Conservation (phyloP, 2,113 vertebrate genomes). For the Peromyscus leucopus region DNA sequence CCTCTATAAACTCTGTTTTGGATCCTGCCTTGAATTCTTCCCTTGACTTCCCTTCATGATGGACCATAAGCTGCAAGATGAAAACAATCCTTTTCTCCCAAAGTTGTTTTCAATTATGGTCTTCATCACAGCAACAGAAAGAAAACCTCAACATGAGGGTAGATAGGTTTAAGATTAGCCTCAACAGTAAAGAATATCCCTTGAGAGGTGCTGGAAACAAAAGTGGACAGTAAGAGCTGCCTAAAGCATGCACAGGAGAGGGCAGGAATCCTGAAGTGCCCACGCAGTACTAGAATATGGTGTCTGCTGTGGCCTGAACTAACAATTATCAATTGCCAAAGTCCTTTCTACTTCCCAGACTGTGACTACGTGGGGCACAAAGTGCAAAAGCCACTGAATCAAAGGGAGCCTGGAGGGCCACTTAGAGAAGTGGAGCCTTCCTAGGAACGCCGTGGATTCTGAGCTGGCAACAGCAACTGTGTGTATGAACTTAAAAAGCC, state of each 20-base stretch:
- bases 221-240: accelerated
- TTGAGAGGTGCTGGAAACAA: background rate
- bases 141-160: background rate
- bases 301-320: background rate
- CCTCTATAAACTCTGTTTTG: background rate
- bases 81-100: background rate
- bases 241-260: background rate
- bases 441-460: background rate
- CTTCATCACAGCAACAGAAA: background rate
- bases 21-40: background rate
- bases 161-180: background rate
- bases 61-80: background rate
- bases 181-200: background rate
- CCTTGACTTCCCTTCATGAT: background rate
- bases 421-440: background rate
- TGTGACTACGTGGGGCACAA: background rate
- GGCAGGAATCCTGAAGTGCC: background rate
- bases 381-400: background rate
- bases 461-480: background rate
- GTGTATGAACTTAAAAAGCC: background rate
- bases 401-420: accelerated
- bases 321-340: background rate
- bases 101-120: background rate
- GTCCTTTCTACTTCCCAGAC: background rate
- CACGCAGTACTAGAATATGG: background rate